Percentiles rank a stretch among this genome's conserved stretches.
phyloP scores from a whole-genome alignment of 1,140 invertebrate species.

The Neodiprion fabricii region DNA sequence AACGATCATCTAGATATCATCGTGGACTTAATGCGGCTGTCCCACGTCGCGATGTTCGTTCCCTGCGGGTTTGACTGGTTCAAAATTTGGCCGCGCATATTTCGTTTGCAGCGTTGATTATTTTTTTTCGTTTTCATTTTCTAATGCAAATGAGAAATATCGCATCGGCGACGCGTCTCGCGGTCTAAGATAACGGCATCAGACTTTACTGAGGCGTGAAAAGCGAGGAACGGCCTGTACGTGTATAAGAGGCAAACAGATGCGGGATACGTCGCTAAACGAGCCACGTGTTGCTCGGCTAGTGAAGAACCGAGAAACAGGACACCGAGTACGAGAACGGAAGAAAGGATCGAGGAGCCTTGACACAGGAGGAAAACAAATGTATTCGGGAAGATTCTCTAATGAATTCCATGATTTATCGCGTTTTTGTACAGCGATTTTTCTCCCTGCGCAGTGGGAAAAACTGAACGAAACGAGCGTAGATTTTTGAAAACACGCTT shows the following conservation, averaged over 20 bases:
- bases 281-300: background rate
- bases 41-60: constrained; percentile 41
- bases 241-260: background rate
- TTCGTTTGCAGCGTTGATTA: too few species aligned
- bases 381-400: constrained; percentile 7
- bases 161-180: too few species aligned
- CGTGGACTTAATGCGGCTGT: constrained; percentile 51
- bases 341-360: too few species aligned
- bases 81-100: too few species aligned
- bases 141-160: too few species aligned
- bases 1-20: constrained; percentile 49
- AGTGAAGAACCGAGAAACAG: background rate
- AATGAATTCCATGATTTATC: constrained; percentile 5
- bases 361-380: constrained; percentile 2
- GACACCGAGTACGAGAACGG: background rate
- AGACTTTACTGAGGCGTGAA: too few species aligned
- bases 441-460: too few species aligned
- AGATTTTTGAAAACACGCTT: background rate
- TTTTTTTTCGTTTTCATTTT: too few species aligned
- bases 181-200: too few species aligned
- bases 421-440: background rate
- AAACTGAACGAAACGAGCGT: background rate
- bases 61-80: constrained; percentile 22
- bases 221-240: too few species aligned
- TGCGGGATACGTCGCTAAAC: background rate